These are phyloP conservation scores for Artibeus jamaicensis DNA, from an alignment of 2,797 vertebrate species.

Conservation along the genomic window DNA sequence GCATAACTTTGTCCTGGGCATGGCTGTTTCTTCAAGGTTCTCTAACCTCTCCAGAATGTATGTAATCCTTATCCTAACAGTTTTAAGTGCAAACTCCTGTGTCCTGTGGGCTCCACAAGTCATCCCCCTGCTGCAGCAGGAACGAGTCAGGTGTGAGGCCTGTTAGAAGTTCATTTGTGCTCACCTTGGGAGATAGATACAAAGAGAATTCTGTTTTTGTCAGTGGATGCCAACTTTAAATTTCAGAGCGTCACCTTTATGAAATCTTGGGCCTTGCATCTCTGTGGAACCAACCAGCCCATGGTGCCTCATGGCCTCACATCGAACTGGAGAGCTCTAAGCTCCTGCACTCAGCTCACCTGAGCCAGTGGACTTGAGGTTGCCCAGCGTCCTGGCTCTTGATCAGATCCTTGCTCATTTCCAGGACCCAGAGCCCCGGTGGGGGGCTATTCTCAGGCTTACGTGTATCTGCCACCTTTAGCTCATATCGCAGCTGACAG, in stretches of 20 bases:
- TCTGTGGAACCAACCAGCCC: not conserved
- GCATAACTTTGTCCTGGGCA: not conserved
- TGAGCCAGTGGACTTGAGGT: not conserved
- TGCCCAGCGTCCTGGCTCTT: not conserved
- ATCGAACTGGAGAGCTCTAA: not conserved
- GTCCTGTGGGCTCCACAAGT: fast-evolving
- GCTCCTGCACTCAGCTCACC: not conserved
- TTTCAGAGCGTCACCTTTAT: not conserved
- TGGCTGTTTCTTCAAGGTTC: not conserved
- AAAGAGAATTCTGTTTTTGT: not conserved
- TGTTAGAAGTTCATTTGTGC: not conserved
- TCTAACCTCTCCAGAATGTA: not conserved
- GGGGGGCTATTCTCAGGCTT: not conserved
- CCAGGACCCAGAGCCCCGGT: not conserved
- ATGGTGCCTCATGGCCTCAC: not conserved
- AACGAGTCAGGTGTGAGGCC: not conserved
- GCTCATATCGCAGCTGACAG: not conserved
- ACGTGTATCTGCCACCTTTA: not conserved
- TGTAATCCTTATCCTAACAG: not conserved
- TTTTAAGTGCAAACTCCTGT: not conserved
- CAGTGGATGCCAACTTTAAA: not conserved
- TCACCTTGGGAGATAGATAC: not conserved
- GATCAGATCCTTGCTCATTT: not conserved
- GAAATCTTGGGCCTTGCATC: not conserved
- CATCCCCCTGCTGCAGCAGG: fast-evolving